A percentile compares a stretch with the other conserved stretches of the same genome.
Evolutionary conservation across 2,797 vertebrate genomes (phyloP).

Genomic region (Lemur catta): DNA sequence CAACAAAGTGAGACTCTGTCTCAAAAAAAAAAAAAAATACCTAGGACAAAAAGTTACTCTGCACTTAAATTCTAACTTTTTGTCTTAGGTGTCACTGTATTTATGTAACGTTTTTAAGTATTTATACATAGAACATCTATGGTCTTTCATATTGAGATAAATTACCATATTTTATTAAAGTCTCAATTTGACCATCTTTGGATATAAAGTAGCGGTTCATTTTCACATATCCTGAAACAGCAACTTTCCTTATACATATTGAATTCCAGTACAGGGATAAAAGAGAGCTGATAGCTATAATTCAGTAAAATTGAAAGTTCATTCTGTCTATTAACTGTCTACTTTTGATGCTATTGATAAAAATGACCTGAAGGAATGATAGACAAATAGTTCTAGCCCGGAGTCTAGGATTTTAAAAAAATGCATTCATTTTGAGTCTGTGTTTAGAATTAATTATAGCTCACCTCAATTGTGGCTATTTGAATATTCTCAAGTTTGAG

Average conservation of each 20-base stretch:
- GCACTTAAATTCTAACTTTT: background rate
- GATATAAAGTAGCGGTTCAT: background rate
- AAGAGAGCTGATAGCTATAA: background rate
- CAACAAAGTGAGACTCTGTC: too few relatives aligned
- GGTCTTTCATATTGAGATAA: conserved; percentile 37
- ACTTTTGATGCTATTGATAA: background rate
- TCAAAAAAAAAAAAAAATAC: too few relatives aligned
- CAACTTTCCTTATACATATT: background rate
- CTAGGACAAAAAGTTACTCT: background rate
- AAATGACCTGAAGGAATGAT: background rate
- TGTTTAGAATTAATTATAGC: conserved; percentile 21
- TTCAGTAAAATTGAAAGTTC: background rate
- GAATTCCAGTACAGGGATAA: background rate
- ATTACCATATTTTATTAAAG: background rate
- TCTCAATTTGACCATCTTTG: background rate
- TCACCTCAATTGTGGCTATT: background rate
- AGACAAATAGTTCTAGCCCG: background rate
- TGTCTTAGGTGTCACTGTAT: background rate
- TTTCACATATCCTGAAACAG: background rate
- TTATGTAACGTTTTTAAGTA: background rate
- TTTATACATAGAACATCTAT: background rate
- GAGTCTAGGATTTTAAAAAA: background rate
- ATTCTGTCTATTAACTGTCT: background rate
- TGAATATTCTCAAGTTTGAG: background rate
- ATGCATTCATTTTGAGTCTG: background rate